Evolutionary conservation across 2,113 vertebrate species (phyloP).

Genomic region (Macrotis lagotis): DNA sequence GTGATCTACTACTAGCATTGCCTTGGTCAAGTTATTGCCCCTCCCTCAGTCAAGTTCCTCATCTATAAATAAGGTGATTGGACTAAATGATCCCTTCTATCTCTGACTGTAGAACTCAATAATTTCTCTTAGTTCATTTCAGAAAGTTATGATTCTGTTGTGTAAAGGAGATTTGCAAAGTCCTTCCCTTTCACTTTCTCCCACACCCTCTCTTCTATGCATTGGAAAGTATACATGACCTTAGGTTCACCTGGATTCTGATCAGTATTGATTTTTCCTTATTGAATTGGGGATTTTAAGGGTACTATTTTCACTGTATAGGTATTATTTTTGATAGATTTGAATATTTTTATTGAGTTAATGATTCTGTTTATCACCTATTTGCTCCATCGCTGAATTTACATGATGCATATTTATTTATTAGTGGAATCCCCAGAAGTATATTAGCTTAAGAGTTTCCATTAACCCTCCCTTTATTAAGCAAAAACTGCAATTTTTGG

Average conservation of each 20-base stretch:
- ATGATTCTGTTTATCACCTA: not conserved
- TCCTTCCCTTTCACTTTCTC: not conserved
- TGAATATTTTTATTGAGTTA: not conserved
- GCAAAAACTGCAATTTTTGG: not conserved
- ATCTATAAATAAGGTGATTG: not conserved
- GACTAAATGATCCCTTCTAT: not conserved
- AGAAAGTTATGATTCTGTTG: not conserved
- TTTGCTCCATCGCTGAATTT: not conserved
- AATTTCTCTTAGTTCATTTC: not conserved
- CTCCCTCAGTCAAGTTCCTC: not conserved
- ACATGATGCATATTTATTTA: not conserved
- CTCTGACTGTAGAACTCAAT: not conserved
- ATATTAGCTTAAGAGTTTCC: not conserved
- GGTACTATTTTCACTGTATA: not conserved
- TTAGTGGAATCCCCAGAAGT: not conserved
- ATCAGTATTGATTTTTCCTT: not conserved
- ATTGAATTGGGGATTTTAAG: not conserved
- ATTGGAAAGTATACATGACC: not conserved
- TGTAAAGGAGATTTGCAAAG: not conserved
- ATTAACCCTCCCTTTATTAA: not conserved
- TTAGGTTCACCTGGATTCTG: not conserved
- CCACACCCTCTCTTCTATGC: not conserved
- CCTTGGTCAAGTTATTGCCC: not conserved
- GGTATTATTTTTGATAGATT: not conserved
- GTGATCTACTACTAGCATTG: not conserved